Conservation (phyloP, 2,888 invertebrate genomes). For the Melanostoma mellinum region DNA sequence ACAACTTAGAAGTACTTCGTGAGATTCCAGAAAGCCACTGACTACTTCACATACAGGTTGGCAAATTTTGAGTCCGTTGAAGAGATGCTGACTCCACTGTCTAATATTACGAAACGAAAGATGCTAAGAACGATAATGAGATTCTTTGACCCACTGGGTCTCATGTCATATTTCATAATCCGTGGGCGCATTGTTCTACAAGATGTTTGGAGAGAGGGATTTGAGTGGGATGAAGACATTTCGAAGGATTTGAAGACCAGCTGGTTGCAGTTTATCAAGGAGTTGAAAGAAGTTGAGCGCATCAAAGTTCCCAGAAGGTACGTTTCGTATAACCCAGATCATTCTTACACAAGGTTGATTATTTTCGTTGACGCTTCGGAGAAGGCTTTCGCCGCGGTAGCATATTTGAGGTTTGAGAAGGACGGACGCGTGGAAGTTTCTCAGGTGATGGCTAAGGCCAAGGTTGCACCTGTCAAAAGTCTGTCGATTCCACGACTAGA, state of each 20-base stretch:
- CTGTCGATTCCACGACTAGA: too few relatives aligned
- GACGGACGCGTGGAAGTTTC: too few relatives aligned
- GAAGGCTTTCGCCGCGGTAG: too few relatives aligned
- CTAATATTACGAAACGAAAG: neutral
- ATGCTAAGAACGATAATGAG: too few relatives aligned
- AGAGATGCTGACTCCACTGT: neutral
- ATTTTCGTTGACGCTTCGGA: too few relatives aligned
- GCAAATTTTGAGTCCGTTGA: neutral
- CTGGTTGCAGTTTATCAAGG: slow-evolving; percentile 8
- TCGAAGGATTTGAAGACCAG: neutral
- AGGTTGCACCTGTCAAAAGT: too few relatives aligned
- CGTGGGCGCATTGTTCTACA: slow-evolving; percentile 11
- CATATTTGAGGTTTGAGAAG: too few relatives aligned
- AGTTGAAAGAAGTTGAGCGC: neutral
- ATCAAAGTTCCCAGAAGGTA: slow-evolving; percentile 2
- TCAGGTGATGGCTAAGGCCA: too few relatives aligned
- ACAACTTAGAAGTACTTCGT: neutral
- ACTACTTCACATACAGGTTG: neutral
- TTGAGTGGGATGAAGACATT: slow-evolving; percentile 10
- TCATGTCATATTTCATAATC: slow-evolving; percentile 9
- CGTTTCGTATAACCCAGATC: slow-evolving; percentile 3
- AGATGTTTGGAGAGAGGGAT: slow-evolving; percentile 17
- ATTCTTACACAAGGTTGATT: too few relatives aligned
- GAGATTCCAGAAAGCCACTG: neutral
- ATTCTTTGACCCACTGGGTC: slow-evolving; percentile 8